Base-by-base conservation (phyloP, 2,797 vertebrate species). In the Poliocrania exsul region DNA sequence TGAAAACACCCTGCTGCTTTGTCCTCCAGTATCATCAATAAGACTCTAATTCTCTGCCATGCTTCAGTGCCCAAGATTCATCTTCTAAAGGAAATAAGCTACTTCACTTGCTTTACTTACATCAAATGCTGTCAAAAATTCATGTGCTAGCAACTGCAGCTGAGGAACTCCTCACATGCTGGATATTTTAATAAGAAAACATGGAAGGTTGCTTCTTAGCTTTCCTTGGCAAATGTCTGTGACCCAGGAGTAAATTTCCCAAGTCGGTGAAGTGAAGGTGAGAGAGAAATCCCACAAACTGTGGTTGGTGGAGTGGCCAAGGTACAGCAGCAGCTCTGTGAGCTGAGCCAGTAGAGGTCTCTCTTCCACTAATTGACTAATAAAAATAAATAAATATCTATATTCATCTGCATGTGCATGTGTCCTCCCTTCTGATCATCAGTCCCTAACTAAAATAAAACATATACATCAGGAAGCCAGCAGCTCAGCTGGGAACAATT, bases 311-410 rank as follows among this genome's bases (percentile, higher is more conserved):
- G 0, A 31, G 8, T 6, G 4, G 42, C 33, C 2, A 1, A 60
- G 23, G 38, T 14, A 35, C 4, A 0, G 61, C 47, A 74, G 70
- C 16, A 3, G 79, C 74, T 85, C 67, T 50, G 47, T 51, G 3
- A 57, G 42, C 85, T 50, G 38, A 89, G 49, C 97, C 97, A 97
- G 97, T 83, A 97, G 97, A 95, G 95, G 96, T 97, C 96, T 97
- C 97, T 96, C 89, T 96, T 95, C 91, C 57, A 73, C 93, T 69
- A 80, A 90, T n/a, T 77, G 88, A 78, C 73, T 58, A 62, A 93
- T 78, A 54, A 70, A 93, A 95, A 86, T 60, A 86, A 91, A 88
- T 81, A 90, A 83, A 62, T 67, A 86, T 64, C 47, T 61, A 26
- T 33, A 53, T 44, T 42, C 6, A 26, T 31, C 21, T 33, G 18